Percentiles rank a stretch among this genome's conserved stretches.
phyloP scores from a whole-genome alignment of 2,888 invertebrate species.

The Lasioglossum oenotherae region DNA sequence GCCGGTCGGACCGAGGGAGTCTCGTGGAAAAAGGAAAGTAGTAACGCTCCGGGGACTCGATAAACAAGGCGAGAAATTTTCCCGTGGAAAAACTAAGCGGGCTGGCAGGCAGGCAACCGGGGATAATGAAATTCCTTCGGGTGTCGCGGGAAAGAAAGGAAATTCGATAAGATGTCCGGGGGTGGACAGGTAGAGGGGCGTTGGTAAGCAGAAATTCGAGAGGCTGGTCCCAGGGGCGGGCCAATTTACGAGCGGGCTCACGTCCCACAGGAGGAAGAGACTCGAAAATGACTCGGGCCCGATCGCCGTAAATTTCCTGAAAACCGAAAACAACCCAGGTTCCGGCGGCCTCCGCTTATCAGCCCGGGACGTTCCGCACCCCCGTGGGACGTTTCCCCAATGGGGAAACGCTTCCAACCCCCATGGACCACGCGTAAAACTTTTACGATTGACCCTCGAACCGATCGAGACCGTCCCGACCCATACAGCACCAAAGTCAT shows the following conservation, averaged over 20 bases:
- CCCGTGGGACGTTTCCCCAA: background rate
- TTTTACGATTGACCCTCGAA: conserved; percentile 14
- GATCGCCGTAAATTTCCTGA: conserved; percentile 57
- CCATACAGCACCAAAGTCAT: background rate
- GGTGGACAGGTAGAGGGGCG: background rate
- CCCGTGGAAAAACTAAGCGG: background rate
- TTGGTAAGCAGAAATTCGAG: conserved; percentile 34
- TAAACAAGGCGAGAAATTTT: conserved; percentile 6
- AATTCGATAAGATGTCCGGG: conserved; percentile 33
- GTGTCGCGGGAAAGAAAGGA: conserved; percentile 43
- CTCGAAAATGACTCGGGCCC: conserved; percentile 64
- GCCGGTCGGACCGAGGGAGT: background rate
- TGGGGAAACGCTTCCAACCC: background rate
- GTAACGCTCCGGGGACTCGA: background rate
- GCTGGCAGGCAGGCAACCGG: background rate
- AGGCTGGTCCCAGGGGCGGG: conserved; percentile 36
- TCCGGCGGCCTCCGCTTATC: background rate
- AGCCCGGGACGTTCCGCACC: background rate
- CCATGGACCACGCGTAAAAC: background rate
- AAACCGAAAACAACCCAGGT: background rate
- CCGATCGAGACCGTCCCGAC: background rate
- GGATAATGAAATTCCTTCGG: conserved; percentile 47
- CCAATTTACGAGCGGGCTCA: conserved; percentile 70
- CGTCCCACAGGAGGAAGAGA: conserved; percentile 38
- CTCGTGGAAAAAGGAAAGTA: background rate